These are phyloP conservation scores for Pherbina coryleti DNA, from an alignment of 2,888 invertebrate species.

Conservation along the genomic window DNA sequence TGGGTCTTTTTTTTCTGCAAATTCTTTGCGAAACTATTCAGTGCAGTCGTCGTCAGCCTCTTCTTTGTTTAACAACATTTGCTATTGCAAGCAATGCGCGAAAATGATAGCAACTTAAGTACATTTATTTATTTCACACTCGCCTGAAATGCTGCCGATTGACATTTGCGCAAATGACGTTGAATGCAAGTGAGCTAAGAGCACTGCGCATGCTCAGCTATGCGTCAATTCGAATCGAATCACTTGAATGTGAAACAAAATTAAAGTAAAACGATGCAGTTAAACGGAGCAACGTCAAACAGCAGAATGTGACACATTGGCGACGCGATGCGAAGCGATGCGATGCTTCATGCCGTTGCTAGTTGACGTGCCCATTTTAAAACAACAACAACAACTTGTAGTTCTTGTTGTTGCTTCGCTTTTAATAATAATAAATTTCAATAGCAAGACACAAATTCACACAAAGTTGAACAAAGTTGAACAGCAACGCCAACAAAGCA, in stretches of 20 bases:
- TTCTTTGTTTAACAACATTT: neutral
- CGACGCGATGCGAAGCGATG: neutral
- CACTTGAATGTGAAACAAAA: conserved; percentile 4
- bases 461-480: neutral
- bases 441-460: conserved; percentile 25
- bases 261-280: conserved; percentile 12
- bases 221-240: conserved; percentile 5
- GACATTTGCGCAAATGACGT: conserved; percentile 34
- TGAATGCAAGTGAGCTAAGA: conserved; percentile 6
- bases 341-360: neutral
- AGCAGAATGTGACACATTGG: conserved; percentile 1
- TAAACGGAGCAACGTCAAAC: conserved; percentile 9
- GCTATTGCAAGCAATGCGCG: neutral
- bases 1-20: neutral
- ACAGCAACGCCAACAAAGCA: conserved; percentile 10
- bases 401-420: conserved; percentile 13
- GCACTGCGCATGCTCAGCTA: conserved; percentile 17
- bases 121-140: conserved; percentile 37
- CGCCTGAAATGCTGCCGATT: conserved; percentile 22
- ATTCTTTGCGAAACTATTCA: conserved; percentile 15
- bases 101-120: conserved; percentile 27
- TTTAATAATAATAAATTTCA: conserved; percentile 35
- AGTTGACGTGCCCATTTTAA: conserved; percentile 18
- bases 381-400: conserved; percentile 4
- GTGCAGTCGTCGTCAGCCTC: neutral